Conservation (phyloP, 1,140 invertebrate species). For the Papilio glaucus region DNA sequence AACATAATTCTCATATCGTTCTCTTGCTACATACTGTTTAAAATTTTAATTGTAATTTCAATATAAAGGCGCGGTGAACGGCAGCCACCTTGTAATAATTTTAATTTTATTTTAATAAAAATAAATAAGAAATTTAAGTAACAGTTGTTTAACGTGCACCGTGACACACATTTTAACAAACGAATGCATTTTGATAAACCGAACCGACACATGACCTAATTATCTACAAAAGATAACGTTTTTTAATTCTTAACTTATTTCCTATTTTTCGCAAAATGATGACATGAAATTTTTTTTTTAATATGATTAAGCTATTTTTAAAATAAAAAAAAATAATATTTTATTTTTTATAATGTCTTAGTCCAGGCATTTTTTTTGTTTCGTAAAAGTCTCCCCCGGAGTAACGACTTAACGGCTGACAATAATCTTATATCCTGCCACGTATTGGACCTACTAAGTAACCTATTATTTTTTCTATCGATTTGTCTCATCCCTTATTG, state of each 20-base stretch:
- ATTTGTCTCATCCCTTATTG: no score
- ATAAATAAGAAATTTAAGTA: not conserved
- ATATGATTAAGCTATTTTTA: no score
- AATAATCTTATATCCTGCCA: no score
- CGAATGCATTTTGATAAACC: not conserved
- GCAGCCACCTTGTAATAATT: slow-evolving; percentile 1
- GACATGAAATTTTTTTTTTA: no score
- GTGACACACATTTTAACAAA: not conserved
- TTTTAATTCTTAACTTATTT: no score
- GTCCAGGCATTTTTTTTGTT: no score
- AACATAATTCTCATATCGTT: not conserved
- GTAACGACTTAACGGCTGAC: no score
- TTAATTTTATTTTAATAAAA: slow-evolving; percentile 12
- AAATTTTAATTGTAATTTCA: not conserved
- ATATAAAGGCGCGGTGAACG: slow-evolving; percentile 2
- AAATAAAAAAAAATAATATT: no score
- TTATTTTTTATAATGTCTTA: no score
- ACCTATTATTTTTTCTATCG: no score
- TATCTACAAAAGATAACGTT: slow-evolving; percentile 1
- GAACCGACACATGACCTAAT: not conserved
- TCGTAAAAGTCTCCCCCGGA: no score
- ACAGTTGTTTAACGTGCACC: not conserved
- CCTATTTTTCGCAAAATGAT: not conserved
- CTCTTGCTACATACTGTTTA: not conserved
- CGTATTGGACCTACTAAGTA: no score